Percentiles rank a stretch among this genome's conserved stretches.
Evolutionary conservation across 2,888 invertebrate species (phyloP).

Genomic region (Mycalesis mineus): DNA sequence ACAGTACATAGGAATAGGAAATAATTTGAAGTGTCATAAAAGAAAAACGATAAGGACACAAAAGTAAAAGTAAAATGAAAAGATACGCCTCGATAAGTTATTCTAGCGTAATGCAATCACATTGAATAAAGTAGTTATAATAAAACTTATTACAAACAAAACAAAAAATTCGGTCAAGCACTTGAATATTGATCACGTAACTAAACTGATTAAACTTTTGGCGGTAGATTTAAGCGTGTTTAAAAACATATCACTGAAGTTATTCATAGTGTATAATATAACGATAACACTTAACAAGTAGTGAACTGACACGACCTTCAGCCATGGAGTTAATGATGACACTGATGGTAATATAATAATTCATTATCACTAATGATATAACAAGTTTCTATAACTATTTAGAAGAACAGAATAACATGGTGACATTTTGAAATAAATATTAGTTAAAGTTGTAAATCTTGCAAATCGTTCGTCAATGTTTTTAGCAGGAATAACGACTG

Average conservation of each 20-base stretch:
- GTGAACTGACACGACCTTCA: not conserved
- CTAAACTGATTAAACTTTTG: not conserved
- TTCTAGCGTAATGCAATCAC: no score
- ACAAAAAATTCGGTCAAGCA: no score
- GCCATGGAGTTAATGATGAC: not conserved
- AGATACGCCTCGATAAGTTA: no score
- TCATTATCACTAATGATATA: not conserved
- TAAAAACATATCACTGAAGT: not conserved
- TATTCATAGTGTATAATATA: not conserved
- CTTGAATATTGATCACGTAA: not conserved
- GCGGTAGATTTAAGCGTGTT: not conserved
- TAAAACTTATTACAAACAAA: no score
- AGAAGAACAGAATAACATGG: not conserved
- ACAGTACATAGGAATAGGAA: no score
- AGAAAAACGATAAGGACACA: no score
- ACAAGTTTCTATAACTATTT: not conserved
- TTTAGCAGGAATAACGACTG: no score
- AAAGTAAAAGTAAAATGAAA: no score
- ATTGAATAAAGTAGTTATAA: no score
- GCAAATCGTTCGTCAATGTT: no score
- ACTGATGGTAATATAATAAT: not conserved
- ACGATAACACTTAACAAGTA: not conserved
- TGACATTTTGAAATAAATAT: not conserved
- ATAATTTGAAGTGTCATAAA: no score
- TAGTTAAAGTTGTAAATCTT: no score